Conservation (phyloP, 2,113 vertebrate species). For the Clarias batrachus region DNA sequence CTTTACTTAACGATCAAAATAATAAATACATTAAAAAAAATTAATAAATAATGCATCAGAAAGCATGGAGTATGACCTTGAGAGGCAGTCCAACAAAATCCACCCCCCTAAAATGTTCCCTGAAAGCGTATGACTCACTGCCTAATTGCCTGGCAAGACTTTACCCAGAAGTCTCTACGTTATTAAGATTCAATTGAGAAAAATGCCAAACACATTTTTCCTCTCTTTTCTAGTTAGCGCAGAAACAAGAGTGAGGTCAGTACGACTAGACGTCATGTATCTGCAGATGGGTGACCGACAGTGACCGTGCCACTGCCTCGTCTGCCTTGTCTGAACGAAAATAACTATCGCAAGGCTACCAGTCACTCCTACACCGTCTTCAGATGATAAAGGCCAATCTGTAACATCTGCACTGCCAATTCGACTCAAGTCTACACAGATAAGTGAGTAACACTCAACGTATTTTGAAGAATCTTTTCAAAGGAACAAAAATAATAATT, state of each 20-base stretch:
- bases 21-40: background rate
- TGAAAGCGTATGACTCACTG: slow-evolving; percentile 7
- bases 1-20: background rate
- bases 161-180: background rate
- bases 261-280: background rate
- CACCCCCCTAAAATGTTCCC: slow-evolving; percentile 18
- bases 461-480: background rate
- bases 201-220: background rate
- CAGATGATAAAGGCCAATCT: background rate
- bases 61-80: slow-evolving; percentile 11
- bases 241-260: background rate
- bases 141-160: background rate
- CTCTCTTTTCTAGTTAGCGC: background rate
- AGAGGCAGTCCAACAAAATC: background rate
- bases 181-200: background rate
- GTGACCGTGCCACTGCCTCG: background rate
- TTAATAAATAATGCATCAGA: background rate
- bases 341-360: background rate
- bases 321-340: background rate
- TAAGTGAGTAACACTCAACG: background rate
- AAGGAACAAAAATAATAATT: background rate
- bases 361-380: background rate
- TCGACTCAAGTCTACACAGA: background rate
- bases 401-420: background rate
- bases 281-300: background rate